These are phyloP conservation scores for Dreissena rostriformis DNA, from an alignment of 1,140 invertebrate species.

Conservation along the genomic window DNA sequence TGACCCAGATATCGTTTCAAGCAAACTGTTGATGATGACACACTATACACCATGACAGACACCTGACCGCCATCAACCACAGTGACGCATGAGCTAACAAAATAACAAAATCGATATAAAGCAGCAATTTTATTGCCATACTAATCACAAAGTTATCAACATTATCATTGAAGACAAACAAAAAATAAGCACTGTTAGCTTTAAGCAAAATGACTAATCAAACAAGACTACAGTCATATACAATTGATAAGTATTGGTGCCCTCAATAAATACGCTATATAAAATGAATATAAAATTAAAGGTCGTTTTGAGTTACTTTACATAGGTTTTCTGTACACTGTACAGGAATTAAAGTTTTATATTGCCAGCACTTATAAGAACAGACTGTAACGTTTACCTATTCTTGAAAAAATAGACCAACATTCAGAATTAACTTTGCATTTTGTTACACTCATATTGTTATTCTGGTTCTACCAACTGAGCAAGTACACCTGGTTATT, in stretches of 20 bases:
- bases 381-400: too few species aligned
- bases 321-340: not conserved
- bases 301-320: too few species aligned
- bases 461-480: too few species aligned
- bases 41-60: too few species aligned
- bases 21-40: too few species aligned
- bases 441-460: too few species aligned
- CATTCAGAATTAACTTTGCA: too few species aligned
- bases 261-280: not conserved
- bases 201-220: not conserved
- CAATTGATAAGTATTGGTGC: not conserved
- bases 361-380: not conserved
- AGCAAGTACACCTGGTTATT: too few species aligned
- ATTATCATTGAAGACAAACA: conserved; percentile 29
- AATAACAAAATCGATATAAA: conserved; percentile 15
- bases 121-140: conserved; percentile 61
- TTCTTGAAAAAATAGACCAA: too few species aligned
- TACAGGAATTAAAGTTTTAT: not conserved
- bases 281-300: not conserved
- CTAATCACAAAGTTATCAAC: conserved; percentile 41
- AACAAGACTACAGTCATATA: conserved; percentile 14
- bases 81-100: not conserved
- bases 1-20: too few species aligned
- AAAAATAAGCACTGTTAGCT: conserved; percentile 33
- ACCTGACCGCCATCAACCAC: too few species aligned